Percentiles rank a stretch among this genome's conserved stretches.
These are phyloP conservation scores for Mormyrus proboscirostris DNA, from an alignment of 2,797 vertebrate species.

Conservation along the genomic window DNA sequence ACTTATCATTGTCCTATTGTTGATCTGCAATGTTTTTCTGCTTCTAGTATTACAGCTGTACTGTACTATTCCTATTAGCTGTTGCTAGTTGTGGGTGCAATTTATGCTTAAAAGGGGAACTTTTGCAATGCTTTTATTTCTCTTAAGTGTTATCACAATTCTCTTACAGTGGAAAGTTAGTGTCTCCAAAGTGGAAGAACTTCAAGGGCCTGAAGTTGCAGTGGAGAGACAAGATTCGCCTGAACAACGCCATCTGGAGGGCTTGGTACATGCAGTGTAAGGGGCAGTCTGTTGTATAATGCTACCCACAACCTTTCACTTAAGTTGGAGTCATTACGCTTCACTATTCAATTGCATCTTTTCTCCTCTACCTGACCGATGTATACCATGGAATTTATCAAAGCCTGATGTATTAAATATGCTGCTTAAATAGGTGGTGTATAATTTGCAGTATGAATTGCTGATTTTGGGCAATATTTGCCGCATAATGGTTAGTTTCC, in stretches of 20 bases:
- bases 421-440: not conserved
- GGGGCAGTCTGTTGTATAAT: slow-evolving; percentile 35
- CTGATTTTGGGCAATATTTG: not conserved
- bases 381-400: not conserved
- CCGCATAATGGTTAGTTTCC: not conserved
- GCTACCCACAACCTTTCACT: not conserved
- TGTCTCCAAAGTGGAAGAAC: slow-evolving; percentile 99
- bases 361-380: not conserved
- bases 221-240: slow-evolving; percentile 98
- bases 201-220: slow-evolving; percentile 95
- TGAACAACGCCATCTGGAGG: slow-evolving; percentile 99
- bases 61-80: not conserved
- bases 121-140: not conserved
- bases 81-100: not conserved
- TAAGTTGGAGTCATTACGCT: too few species aligned
- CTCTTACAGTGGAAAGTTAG: slow-evolving; percentile 77
- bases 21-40: not conserved
- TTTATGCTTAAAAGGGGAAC: not conserved
- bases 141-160: not conserved
- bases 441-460: not conserved
- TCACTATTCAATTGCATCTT: not conserved
- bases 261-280: slow-evolving; percentile 99
- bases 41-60: not conserved
- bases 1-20: not conserved
- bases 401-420: not conserved